Percentiles rank a stretch among this genome's conserved stretches.
Evolutionary conservation across 2,797 vertebrate species (phyloP).

Genomic region (Lithobates sylvaticus): DNA sequence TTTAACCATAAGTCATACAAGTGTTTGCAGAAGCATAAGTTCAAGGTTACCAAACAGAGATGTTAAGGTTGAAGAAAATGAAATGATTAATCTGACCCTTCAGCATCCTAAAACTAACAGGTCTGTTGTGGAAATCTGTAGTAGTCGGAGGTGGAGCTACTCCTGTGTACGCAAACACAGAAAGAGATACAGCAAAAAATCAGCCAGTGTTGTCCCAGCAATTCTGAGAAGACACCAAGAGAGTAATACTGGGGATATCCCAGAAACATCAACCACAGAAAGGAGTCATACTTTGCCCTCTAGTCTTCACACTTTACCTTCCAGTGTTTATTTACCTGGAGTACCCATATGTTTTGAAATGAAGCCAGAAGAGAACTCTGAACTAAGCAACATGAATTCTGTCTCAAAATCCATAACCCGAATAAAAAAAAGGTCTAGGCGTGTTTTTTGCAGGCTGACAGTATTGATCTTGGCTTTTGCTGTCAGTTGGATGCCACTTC

Average conservation of each 20-base stretch:
- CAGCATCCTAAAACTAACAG: constrained; percentile 70
- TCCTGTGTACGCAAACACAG: constrained; percentile 75
- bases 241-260: constrained; percentile 63
- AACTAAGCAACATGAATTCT: constrained; percentile 69
- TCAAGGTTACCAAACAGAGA: constrained; percentile 74
- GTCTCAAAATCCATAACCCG: constrained; percentile 73
- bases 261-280: constrained; percentile 69
- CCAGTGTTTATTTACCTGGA: constrained; percentile 76
- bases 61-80: constrained; percentile 77
- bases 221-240: constrained; percentile 67
- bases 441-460: constrained; percentile 81
- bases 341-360: constrained; percentile 83
- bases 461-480: constrained; percentile 81
- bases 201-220: constrained; percentile 77
- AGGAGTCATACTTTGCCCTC: constrained; percentile 74
- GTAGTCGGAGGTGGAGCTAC: constrained; percentile 70
- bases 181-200: constrained; percentile 80
- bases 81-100: constrained; percentile 80
- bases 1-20: constrained; percentile 80
- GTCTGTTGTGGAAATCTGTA: constrained; percentile 60
- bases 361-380: constrained; percentile 77
- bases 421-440: constrained; percentile 78
- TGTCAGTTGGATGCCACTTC: constrained; percentile 85
- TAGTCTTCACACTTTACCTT: constrained; percentile 71
- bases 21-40: constrained; percentile 79